phyloP scores from a whole-genome alignment of 2,113 vertebrate genomes.

The Xiphophorus hellerii region DNA sequence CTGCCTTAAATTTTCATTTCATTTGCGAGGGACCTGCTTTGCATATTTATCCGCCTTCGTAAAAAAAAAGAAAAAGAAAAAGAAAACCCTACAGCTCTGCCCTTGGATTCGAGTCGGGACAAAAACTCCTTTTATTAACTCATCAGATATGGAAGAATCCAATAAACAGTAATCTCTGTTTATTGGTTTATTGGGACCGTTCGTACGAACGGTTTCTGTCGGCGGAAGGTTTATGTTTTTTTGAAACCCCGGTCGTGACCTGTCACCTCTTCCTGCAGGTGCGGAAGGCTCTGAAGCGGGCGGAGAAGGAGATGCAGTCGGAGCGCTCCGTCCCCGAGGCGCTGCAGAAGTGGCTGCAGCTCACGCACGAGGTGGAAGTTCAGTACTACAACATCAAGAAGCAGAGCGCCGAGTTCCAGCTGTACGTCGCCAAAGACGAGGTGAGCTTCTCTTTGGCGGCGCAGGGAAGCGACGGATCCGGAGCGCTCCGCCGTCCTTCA shows the following conservation, averaged over 20 bases:
- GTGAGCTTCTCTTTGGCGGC: slow-evolving; percentile 63
- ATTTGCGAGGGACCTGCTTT: slow-evolving; percentile 10
- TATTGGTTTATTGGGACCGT: too few species aligned
- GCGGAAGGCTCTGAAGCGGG: slow-evolving; percentile 95
- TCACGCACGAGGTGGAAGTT: slow-evolving; percentile 98
- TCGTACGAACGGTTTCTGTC: not conserved
- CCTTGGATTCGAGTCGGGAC: not conserved
- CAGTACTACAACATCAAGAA: slow-evolving; percentile 99
- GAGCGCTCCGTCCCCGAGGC: slow-evolving; percentile 95
- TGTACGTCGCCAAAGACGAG: slow-evolving; percentile 95
- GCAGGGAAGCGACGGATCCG: not conserved
- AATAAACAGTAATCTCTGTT: not conserved
- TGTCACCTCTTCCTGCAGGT: slow-evolving; percentile 77
- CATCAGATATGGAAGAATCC: not conserved
- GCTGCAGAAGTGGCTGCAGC: slow-evolving; percentile 97
- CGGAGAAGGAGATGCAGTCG: slow-evolving; percentile 94
- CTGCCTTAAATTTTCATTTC: slow-evolving; percentile 16
- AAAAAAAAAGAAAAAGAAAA: not conserved
- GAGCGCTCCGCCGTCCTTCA: too few species aligned
- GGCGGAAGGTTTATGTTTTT: too few species aligned
- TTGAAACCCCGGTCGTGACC: not conserved
- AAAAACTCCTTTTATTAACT: not conserved
- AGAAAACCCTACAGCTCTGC: not conserved
- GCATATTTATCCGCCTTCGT: not conserved
- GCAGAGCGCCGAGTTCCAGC: slow-evolving; percentile 94